A percentile compares a stretch with the other conserved stretches of the same genome.
phyloP scores from a whole-genome alignment of 2,113 vertebrate species.

The Sturnira hondurensis region DNA sequence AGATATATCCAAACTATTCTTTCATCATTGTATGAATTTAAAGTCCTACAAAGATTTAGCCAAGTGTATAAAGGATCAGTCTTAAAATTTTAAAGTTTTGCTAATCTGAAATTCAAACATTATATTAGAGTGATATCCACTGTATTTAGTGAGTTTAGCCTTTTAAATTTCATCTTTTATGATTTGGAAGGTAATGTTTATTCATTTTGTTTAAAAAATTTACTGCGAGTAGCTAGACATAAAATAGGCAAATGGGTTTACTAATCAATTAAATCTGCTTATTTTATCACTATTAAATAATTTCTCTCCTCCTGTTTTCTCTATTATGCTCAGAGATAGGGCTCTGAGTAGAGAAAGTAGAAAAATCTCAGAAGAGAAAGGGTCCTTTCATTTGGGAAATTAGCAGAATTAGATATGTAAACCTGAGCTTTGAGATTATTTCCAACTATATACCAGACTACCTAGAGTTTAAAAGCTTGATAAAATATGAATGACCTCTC shows the following conservation, averaged over 20 bases:
- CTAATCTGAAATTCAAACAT: background rate
- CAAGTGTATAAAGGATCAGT: background rate
- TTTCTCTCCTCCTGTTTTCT: background rate
- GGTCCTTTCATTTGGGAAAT: background rate
- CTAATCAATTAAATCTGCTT: slow-evolving; percentile 19
- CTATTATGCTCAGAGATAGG: background rate
- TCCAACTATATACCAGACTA: background rate
- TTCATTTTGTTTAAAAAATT: background rate
- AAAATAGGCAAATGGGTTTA: background rate
- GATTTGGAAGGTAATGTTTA: background rate
- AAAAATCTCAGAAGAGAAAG: slow-evolving; percentile 38
- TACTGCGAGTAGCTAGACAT: background rate
- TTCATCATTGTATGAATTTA: background rate
- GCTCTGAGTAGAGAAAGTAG: background rate
- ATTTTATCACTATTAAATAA: background rate
- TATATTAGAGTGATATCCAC: background rate
- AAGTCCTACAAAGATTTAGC: background rate
- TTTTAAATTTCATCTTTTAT: background rate
- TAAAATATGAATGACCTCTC: background rate
- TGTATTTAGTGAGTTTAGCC: background rate
- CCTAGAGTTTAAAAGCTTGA: background rate
- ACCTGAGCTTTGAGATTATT: background rate
- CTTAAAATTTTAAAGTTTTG: background rate
- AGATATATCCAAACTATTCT: background rate
- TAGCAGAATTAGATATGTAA: slow-evolving; percentile 8